These are phyloP conservation scores for Gryllus longicercus DNA, from an alignment of 2,888 invertebrate genomes.

Conservation along the genomic window DNA sequence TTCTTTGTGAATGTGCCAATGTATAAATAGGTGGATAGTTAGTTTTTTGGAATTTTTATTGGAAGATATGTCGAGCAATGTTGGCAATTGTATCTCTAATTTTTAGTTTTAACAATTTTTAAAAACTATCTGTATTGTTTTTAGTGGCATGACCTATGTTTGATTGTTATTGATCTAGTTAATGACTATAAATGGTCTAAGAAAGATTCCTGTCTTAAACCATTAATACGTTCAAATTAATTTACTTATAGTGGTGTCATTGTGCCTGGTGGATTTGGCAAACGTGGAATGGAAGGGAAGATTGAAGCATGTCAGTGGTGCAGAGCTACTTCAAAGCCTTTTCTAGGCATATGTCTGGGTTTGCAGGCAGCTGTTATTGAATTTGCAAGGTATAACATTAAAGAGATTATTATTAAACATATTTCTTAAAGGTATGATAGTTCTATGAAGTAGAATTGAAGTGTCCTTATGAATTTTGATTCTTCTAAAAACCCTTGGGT, in stretches of 20 bases:
- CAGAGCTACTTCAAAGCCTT: conserved; percentile 82
- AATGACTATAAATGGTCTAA: no score
- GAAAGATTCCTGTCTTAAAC: no score
- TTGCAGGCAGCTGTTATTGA: conserved; percentile 96
- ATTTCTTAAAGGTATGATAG: no score
- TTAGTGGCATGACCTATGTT: not conserved
- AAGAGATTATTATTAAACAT: no score
- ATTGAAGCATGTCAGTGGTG: conserved; percentile 93
- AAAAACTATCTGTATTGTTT: no score
- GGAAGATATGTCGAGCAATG: no score
- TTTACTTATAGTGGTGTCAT: conserved; percentile 71
- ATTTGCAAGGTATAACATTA: conserved; percentile 59
- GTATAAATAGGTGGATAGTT: not conserved
- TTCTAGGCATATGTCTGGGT: conserved; percentile 95
- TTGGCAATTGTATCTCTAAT: no score
- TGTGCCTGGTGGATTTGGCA: conserved; percentile 97
- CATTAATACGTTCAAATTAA: not conserved
- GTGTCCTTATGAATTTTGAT: no score
- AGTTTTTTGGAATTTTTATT: not conserved
- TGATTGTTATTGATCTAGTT: not conserved
- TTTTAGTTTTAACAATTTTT: no score
- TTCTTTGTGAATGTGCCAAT: no score
- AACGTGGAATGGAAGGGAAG: conserved; percentile 93
- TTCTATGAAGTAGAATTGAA: no score
- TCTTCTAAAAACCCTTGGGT: no score